Percentiles rank a stretch among this genome's conserved stretches.
phyloP scores from a whole-genome alignment of 2,113 vertebrate species.

The Nestor notabilis region DNA sequence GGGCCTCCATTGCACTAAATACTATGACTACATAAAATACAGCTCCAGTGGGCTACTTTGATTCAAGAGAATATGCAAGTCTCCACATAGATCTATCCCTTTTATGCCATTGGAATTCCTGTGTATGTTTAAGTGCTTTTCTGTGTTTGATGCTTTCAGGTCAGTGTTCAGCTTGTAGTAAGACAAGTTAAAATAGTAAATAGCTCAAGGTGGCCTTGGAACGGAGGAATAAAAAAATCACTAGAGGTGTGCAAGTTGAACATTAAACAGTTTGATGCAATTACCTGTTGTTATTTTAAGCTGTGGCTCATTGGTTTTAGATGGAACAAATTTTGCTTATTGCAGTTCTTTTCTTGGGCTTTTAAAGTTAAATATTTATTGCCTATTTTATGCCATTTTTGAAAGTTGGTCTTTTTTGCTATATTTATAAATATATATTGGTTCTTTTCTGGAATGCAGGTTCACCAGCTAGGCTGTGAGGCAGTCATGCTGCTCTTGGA shows the following conservation, averaged over 20 bases:
- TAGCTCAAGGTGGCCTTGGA: background rate
- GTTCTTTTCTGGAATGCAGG: conserved; percentile 71
- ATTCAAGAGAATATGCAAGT: background rate
- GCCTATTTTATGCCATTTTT: background rate
- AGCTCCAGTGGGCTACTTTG: background rate
- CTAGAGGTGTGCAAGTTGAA: background rate
- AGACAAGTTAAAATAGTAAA: background rate
- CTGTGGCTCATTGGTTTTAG: background rate
- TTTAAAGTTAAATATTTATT: background rate
- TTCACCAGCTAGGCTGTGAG: conserved; percentile 96
- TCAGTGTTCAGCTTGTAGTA: background rate
- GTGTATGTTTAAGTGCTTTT: background rate
- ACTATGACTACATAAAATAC: background rate
- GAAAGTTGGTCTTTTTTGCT: background rate
- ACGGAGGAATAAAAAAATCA: background rate
- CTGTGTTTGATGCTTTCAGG: background rate
- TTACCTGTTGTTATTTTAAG: background rate
- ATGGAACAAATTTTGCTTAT: background rate
- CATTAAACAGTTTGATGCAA: background rate
- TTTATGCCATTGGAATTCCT: background rate
- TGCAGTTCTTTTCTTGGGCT: background rate
- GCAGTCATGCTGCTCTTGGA: conserved; percentile 95
- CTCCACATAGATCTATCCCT: background rate
- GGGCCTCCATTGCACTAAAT: background rate
- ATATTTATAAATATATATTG: background rate